Conservation (phyloP, 2,888 invertebrate species). For the Acronicta alni region DNA sequence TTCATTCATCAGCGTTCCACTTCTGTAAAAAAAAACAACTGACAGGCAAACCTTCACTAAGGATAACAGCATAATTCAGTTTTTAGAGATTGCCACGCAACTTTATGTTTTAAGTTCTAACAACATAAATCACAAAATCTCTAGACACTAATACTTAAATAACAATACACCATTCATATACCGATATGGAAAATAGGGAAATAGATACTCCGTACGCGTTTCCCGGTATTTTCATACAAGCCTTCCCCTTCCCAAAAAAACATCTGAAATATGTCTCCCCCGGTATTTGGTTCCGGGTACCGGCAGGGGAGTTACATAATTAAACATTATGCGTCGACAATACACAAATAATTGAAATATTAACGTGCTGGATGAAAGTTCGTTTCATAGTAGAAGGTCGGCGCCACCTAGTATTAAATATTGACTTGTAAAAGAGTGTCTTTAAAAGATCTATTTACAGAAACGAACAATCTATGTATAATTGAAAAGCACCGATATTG, state of each 20-base stretch:
- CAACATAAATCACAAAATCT: conserved; percentile 15
- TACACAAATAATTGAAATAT: conserved; percentile 53
- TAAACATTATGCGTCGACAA: conserved; percentile 40
- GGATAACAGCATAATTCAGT: too few relatives aligned
- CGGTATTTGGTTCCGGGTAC: background rate
- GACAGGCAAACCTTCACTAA: too few relatives aligned
- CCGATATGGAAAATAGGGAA: conserved; percentile 30
- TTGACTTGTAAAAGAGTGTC: too few relatives aligned
- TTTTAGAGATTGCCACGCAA: too few relatives aligned
- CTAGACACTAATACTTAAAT: conserved; percentile 15
- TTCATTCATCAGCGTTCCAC: too few relatives aligned
- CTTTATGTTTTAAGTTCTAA: background rate
- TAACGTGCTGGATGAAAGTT: conserved; percentile 30
- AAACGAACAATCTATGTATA: too few relatives aligned
- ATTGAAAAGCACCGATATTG: too few relatives aligned
- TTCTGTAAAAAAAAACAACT: too few relatives aligned
- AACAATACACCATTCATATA: conserved; percentile 36
- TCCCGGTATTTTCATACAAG: conserved; percentile 16
- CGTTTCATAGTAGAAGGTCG: conserved; percentile 12
- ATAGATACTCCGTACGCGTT: conserved; percentile 20
- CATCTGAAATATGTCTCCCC: conserved; percentile 38
- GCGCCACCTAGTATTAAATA: too few relatives aligned
- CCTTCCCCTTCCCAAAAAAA: conserved; percentile 40
- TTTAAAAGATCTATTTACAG: too few relatives aligned
- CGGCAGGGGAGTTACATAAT: conserved; percentile 45